A percentile compares a stretch with the other conserved stretches of the same genome.
Conservation (phyloP, 2,888 invertebrate genomes). For the Anticlea derivata region DNA sequence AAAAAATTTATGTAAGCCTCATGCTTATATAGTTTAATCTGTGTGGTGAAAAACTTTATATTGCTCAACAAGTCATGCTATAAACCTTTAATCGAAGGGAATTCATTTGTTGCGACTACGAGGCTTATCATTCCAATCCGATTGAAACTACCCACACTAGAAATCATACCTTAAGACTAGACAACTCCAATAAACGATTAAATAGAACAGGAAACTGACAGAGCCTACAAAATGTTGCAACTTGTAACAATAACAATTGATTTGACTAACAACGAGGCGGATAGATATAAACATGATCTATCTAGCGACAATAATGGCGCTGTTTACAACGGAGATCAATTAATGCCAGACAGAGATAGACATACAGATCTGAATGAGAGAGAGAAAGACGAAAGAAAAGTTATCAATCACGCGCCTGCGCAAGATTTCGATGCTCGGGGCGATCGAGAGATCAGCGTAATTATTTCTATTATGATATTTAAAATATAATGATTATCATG, state of each 20-base stretch:
- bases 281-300: conserved; percentile 69
- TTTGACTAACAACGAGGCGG: conserved; percentile 64
- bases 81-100: background rate
- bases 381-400: conserved; percentile 55
- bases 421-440: conserved; percentile 72
- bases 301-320: conserved; percentile 75
- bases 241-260: conserved; percentile 62
- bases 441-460: conserved; percentile 76
- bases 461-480: conserved; percentile 83
- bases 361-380: conserved; percentile 36
- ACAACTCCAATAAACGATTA: conserved; percentile 23
- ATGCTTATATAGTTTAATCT: too few relatives aligned
- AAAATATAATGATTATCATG: conserved; percentile 74
- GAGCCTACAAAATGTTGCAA: conserved; percentile 21
- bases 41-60: too few relatives aligned
- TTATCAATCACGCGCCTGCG: conserved; percentile 81
- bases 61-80: background rate
- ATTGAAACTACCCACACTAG: conserved; percentile 51
- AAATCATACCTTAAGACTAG: conserved; percentile 29
- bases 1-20: too few relatives aligned
- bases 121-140: conserved; percentile 42
- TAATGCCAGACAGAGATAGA: conserved; percentile 64
- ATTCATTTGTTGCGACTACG: conserved; percentile 11
- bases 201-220: conserved; percentile 21
- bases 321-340: conserved; percentile 76